Percentiles rank a stretch among this genome's conserved stretches.
These are phyloP conservation scores for Noctuana brunneofusca DNA, from an alignment of 2,888 invertebrate species.

Conservation along the genomic window DNA sequence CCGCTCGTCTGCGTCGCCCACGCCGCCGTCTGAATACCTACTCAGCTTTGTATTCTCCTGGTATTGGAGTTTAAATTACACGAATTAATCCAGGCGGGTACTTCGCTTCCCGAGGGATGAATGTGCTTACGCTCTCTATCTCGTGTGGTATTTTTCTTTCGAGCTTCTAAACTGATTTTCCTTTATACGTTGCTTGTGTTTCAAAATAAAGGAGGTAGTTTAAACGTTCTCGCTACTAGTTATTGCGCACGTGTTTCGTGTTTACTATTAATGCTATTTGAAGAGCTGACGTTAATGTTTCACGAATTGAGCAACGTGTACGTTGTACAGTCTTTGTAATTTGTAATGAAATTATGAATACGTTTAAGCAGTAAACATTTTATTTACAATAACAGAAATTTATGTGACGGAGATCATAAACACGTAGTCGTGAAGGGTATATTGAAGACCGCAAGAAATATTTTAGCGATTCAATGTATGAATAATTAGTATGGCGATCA, in stretches of 20 bases:
- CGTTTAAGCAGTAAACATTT: conserved; percentile 32
- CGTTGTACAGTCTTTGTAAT: conserved; percentile 33
- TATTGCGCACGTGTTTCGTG: conserved; percentile 41
- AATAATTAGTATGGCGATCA: conserved; percentile 77
- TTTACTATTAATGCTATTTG: conserved; percentile 41
- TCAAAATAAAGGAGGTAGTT: conserved; percentile 22
- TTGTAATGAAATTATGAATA: not conserved
- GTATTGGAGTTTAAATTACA: conserved; percentile 75
- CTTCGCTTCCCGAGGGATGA: conserved; percentile 56
- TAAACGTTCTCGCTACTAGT: conserved; percentile 28
- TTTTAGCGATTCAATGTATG: conserved; percentile 65
- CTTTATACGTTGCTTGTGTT: conserved; percentile 22
- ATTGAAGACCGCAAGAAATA: conserved; percentile 48
- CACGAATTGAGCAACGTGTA: conserved; percentile 35
- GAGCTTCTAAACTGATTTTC: conserved; percentile 26
- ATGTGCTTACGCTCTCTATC: conserved; percentile 51
- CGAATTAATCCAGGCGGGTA: conserved; percentile 69
- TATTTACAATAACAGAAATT: conserved; percentile 38
- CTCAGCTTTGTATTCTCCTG: conserved; percentile 67
- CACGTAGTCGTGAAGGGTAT: conserved; percentile 30
- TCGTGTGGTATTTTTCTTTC: conserved; percentile 48
- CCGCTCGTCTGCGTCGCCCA: conserved; percentile 43
- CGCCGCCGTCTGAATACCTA: conserved; percentile 52
- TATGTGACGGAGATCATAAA: conserved; percentile 30
- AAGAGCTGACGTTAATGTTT: conserved; percentile 41